Evolutionary conservation across 2,113 vertebrate genomes (phyloP).

Genomic region (Pongo pygmaeus): DNA sequence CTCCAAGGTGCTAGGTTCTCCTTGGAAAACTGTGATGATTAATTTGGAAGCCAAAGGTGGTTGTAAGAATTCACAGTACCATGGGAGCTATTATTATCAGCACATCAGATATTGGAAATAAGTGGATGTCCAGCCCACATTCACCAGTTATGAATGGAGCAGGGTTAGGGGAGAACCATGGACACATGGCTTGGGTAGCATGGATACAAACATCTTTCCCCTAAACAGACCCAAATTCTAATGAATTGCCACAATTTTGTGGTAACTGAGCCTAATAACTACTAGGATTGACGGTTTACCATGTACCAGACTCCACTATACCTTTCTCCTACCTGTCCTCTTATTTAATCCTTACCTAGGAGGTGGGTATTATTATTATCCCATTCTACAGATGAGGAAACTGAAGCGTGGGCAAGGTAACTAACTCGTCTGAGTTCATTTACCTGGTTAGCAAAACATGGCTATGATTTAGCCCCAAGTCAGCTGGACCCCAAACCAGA

Average conservation of each 20-base stretch:
- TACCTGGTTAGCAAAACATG: not conserved
- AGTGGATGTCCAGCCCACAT: not conserved
- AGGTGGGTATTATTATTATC: not conserved
- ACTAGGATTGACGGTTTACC: not conserved
- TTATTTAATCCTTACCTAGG: not conserved
- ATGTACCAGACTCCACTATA: too few species aligned
- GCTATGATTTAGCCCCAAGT: not conserved
- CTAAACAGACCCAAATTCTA: not conserved
- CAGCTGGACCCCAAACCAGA: not conserved
- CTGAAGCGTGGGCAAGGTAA: not conserved
- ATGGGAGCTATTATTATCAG: too few species aligned
- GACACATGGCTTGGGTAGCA: not conserved
- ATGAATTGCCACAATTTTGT: not conserved
- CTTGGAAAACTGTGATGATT: not conserved
- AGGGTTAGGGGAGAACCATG: fast-evolving
- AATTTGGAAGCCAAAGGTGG: not conserved
- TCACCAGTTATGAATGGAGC: not conserved
- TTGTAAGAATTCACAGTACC: not conserved
- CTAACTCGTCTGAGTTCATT: not conserved
- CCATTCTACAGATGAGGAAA: not conserved
- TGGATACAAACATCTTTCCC: not conserved
- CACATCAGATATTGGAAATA: fast-evolving
- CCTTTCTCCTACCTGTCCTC: not conserved
- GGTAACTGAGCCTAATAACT: not conserved
- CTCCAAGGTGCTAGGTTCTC: not conserved